Percentiles rank a stretch among this genome's conserved stretches.
These are phyloP conservation scores for Apogon hyalosoma DNA, from an alignment of 2,797 vertebrate species.

Conservation along the genomic window DNA sequence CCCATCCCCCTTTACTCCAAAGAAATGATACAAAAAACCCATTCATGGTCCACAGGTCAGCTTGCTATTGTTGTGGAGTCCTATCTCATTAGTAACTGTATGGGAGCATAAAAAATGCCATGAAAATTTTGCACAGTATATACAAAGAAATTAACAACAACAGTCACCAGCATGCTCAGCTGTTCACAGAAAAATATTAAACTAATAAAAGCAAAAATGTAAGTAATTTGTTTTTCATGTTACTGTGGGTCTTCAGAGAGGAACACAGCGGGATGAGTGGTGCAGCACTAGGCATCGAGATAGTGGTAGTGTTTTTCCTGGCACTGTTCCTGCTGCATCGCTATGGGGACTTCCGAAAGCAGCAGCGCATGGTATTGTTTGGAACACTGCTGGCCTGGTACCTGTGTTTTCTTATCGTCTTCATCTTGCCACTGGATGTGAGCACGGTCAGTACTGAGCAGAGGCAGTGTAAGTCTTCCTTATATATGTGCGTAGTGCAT, in stretches of 20 bases:
- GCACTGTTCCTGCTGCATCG: constrained; percentile 94
- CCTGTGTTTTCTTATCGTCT: constrained; percentile 97
- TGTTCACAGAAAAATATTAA: too few species aligned
- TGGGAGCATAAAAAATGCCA: not conserved
- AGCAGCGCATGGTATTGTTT: constrained; percentile 94
- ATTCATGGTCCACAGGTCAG: constrained; percentile 37
- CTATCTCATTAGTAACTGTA: not conserved
- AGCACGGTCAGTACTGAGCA: constrained; percentile 89
- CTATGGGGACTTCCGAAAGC: constrained; percentile 96
- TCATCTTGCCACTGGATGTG: constrained; percentile 95
- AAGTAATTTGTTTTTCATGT: constrained; percentile 31
- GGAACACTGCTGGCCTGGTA: constrained; percentile 97
- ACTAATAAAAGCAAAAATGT: too few species aligned
- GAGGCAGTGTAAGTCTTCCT: too few species aligned
- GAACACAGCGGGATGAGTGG: constrained; percentile 88
- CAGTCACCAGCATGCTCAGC: too few species aligned
- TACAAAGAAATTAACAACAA: too few species aligned
- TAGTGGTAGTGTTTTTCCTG: constrained; percentile 96
- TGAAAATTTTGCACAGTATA: not conserved
- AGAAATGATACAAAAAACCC: constrained; percentile 18
- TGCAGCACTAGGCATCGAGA: constrained; percentile 92
- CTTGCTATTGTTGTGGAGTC: constrained; percentile 3
- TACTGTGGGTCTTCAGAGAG: not conserved
- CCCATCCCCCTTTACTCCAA: not conserved
- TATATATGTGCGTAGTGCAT: not conserved